Evolutionary conservation across 2,113 vertebrate genomes (phyloP), one percentile per base, ranked within the genome.

Genomic region (Erinaceus europaeus): DNA sequence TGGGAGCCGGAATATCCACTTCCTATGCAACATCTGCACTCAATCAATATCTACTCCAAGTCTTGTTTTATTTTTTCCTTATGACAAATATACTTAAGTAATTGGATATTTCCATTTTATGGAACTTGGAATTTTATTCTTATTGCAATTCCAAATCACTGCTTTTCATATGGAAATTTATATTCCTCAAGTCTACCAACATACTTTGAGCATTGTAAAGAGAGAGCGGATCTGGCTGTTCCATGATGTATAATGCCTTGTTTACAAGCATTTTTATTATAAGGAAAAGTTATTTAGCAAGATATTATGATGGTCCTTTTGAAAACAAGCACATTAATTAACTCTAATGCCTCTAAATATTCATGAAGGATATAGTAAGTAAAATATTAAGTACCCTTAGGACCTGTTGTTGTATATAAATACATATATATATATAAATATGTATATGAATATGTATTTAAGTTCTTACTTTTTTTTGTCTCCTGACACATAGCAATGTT

Each of bases 51-150:
- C 80, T 10, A 81, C 72, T 76, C 50, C 67, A 84, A 88, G 77
- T 86, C 52, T 81, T 91, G n/a, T 59, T 84, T 90, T 84, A 94
- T 94, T 88, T 92, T 85, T 93, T 93, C 90, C 86, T 91, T 90
- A 91, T 92, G 94, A 93, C 48, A 92, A 94, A 92, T 94, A 88
- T 32, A 62, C 64, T 93, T 94, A 91, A 94, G 76, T 88, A 95
- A 94, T 95, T 88, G 38, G 42, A 90, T 86, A 79, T 90, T 93
- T 94, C 73, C 72, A 81, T 84, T 76, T 94, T 90, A 67, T 91
- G 42, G 48, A 81, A 84, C 68, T 88, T 36, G 55, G 48, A 65
- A 48, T 88, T 93, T 91, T 79, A 64, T n/a, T 93, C 48, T 71
- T 69, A 90, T 69, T 84, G 23, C 90, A 93, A 93, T 90, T 67